Conservation (phyloP, 2,888 invertebrate species). For the Acanthosepion lycidas region DNA sequence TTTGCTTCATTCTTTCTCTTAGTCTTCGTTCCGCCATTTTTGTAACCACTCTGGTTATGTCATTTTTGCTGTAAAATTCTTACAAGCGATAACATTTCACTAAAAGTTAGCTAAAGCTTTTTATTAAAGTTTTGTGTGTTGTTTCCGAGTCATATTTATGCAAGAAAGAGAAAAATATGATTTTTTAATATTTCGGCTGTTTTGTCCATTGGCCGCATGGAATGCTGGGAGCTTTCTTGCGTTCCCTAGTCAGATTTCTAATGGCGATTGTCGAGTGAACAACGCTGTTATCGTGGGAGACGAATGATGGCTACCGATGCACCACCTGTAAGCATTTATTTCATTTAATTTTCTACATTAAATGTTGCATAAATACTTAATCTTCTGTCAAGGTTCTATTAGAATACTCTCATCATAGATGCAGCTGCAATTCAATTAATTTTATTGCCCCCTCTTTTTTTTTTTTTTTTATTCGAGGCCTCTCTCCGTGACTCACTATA, state of each 20-base stretch:
- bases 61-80: neutral
- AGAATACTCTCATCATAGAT: neutral
- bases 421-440: neutral
- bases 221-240: slow-evolving; percentile 47
- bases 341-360: slow-evolving; percentile 40
- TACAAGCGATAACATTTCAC: neutral
- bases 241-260: neutral
- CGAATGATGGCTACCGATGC: slow-evolving; percentile 55
- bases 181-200: slow-evolving; percentile 23
- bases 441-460: neutral
- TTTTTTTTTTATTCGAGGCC: neutral
- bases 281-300: slow-evolving; percentile 50
- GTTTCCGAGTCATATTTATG: neutral
- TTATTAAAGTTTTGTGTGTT: neutral
- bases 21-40: slow-evolving; percentile 6
- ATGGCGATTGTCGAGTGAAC: slow-evolving; percentile 51
- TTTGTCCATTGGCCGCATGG: slow-evolving; percentile 40
- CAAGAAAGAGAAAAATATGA: neutral
- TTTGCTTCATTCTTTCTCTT: neutral
- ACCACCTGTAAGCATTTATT: slow-evolving; percentile 53
- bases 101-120: neutral
- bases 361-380: slow-evolving; percentile 16
- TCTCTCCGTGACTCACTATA: slow-evolving; percentile 36
- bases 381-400: neutral
- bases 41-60: slow-evolving; percentile 2